Base-by-base conservation (phyloP, 2,113 vertebrate species). In the Podarcis cretensis region DNA sequence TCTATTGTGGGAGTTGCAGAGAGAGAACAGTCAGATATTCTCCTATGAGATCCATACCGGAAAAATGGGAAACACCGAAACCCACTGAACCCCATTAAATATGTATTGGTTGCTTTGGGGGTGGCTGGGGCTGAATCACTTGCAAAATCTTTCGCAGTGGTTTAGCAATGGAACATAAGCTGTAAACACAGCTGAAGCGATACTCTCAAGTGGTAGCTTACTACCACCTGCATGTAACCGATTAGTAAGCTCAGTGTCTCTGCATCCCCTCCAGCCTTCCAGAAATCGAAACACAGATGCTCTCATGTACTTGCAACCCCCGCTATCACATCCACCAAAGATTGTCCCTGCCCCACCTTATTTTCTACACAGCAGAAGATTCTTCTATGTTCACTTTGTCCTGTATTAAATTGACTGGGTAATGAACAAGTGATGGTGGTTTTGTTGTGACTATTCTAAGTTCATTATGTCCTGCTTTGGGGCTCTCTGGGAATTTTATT, bases 51-150 rank as follows among this genome's bases (percentile, higher is more conserved):
- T 95, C 48, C 6, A 87, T 90, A 86, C 2, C 14, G 87, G 91
- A 54, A 95, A 89, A 89, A 89, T 91, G 84, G 91, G 86, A 87
- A 54, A 69, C 90, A 83, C 83, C 0, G 18, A 84, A 76, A 48
- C 63, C 89, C 90, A 81, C 83, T 0, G 23, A 84, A 76, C 57
- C 63, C 89, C 90, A 90, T 93, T 91, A 93, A 96, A 95, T 91
- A 95, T 69, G 88, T 59, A 93, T 95, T 57, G 27, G 81, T 90
- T 90, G 68, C 89, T 94, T 66, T 84, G 40, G 40, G 14, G 43
- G 68, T 48, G 48, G 48, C 48, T 48, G 48, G 48, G 8, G 48
- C 48, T 48, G 48, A 48, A 48, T 48, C 48, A 10, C 48, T 48
- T 48, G 48, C 9, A 48, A 48, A 48, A 48, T 48, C 48, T 48